phyloP scores from a whole-genome alignment of 2,888 invertebrate genomes.

The Periphyllus acericola region DNA sequence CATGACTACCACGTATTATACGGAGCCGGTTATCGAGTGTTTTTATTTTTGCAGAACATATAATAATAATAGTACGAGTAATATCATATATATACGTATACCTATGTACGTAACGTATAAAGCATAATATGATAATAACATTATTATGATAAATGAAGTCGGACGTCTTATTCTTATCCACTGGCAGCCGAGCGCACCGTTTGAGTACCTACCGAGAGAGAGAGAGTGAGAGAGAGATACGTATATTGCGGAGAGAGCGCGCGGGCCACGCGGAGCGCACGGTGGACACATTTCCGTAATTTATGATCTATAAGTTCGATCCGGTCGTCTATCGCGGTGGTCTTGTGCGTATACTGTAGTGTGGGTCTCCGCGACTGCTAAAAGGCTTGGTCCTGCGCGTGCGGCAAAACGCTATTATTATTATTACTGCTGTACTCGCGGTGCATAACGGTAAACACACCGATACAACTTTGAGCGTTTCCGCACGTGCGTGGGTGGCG shows the following conservation, averaged over 20 bases:
- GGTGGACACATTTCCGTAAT: constrained; percentile 5
- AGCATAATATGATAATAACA: too few relatives aligned
- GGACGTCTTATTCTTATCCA: not conserved
- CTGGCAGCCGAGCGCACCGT: constrained; percentile 5
- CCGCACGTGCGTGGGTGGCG: not conserved
- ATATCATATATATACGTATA: too few relatives aligned
- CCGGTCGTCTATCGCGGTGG: constrained; percentile 4
- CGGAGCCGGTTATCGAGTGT: not conserved
- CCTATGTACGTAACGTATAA: too few relatives aligned
- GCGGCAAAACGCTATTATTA: not conserved
- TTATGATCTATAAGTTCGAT: not conserved
- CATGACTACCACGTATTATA: too few relatives aligned
- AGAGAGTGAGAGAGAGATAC: too few relatives aligned
- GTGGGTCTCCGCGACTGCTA: not conserved
- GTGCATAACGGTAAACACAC: constrained; percentile 15
- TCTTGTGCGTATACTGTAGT: not conserved
- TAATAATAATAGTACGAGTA: too few relatives aligned
- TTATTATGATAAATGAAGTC: constrained; percentile 33
- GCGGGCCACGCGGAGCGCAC: not conserved
- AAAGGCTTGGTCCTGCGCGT: too few relatives aligned
- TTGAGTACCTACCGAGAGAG: not conserved
- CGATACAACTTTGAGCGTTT: not conserved
- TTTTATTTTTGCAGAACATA: too few relatives aligned
- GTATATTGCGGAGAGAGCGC: not conserved
- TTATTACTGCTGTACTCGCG: not conserved